phyloP scores from a whole-genome alignment of 1,140 invertebrate species.

The Scylla paramamosain region DNA sequence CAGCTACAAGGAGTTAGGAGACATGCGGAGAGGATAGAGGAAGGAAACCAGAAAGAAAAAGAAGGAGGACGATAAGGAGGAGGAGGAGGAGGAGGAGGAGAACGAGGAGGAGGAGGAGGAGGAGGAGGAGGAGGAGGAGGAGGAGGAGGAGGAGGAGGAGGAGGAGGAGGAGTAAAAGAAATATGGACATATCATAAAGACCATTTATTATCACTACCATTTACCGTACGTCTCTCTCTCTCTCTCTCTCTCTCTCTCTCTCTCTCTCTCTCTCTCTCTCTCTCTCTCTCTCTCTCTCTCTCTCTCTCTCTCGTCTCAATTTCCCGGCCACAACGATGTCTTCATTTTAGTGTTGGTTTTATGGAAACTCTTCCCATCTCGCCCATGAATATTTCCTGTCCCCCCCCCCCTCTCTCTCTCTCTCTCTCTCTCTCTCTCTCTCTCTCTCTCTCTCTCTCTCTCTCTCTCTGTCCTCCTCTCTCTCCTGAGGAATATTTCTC shows the following conservation, averaged over 20 bases:
- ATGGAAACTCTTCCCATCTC: neutral
- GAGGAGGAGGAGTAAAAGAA: neutral
- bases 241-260: neutral
- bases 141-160: neutral
- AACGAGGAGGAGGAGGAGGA: neutral
- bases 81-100: neutral
- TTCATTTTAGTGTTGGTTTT: constrained; percentile 16
- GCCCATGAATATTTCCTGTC: neutral
- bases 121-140: neutral
- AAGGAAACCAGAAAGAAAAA: neutral
- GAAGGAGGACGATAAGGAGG: neutral
- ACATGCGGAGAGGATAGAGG: neutral
- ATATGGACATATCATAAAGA: neutral
- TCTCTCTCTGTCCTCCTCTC: neutral
- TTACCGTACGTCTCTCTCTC: neutral
- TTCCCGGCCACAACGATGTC: neutral
- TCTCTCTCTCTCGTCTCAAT: neutral
- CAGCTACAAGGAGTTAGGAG: constrained; percentile 10
- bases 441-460: constrained; percentile 3
- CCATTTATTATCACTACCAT: neutral
- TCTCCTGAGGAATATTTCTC: neutral
- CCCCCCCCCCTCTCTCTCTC: neutral
- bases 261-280: too few species aligned
- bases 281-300: too few species aligned
- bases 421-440: constrained; percentile 20